phyloP scores from a whole-genome alignment of 2,797 vertebrate genomes.

The Mormyrus hasselquistii region DNA sequence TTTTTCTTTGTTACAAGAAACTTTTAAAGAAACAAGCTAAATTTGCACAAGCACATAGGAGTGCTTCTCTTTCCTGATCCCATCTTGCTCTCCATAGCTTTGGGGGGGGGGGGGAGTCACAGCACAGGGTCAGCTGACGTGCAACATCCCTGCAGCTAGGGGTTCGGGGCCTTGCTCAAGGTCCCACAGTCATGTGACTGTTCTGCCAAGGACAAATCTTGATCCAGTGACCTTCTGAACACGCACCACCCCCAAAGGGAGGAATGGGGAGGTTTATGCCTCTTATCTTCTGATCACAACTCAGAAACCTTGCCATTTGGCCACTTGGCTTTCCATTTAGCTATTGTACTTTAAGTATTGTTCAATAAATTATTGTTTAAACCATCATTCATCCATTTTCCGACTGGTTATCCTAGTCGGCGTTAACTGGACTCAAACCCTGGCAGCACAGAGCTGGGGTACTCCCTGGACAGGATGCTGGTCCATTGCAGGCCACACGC shows the following conservation, averaged over 20 bases:
- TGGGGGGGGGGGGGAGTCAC: no score
- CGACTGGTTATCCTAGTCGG: not conserved
- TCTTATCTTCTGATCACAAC: not conserved
- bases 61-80: not conserved
- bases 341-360: not conserved
- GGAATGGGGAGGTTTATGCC: not conserved
- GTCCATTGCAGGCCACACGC: not conserved
- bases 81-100: not conserved
- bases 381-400: not conserved
- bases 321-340: not conserved
- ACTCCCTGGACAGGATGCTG: not conserved
- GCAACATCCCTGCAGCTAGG: not conserved
- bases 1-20: not conserved
- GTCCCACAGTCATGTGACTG: not conserved
- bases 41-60: not conserved
- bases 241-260: not conserved
- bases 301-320: not conserved
- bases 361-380: not conserved
- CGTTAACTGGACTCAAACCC: not conserved
- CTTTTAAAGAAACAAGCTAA: not conserved
- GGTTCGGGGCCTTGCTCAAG: not conserved
- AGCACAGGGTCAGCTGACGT: not conserved
- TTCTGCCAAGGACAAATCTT: not conserved
- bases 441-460: not conserved
- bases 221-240: not conserved